phyloP scores from a whole-genome alignment of 2,797 vertebrate species.

The Lithobates pipiens region DNA sequence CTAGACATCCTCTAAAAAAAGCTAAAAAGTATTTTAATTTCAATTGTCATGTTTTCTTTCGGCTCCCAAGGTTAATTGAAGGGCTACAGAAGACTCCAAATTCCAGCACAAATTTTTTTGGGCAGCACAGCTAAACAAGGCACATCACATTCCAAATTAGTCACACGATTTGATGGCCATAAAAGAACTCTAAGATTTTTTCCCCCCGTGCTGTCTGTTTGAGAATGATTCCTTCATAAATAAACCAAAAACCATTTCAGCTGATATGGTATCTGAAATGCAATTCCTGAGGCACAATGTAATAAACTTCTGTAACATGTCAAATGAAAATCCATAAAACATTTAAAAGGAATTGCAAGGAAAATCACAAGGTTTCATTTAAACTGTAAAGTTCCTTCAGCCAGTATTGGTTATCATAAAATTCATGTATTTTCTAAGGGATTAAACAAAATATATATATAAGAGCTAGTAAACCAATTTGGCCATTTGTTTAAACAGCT shows the following conservation, averaged over 20 bases:
- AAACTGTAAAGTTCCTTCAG: background rate
- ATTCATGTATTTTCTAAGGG: background rate
- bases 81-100: too few relatives aligned
- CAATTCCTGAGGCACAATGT: background rate
- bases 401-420: background rate
- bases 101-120: background rate
- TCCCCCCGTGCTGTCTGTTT: background rate
- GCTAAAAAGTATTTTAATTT: too few relatives aligned
- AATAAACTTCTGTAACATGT: conserved; percentile 7
- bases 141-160: background rate
- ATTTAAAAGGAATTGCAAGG: conserved; percentile 7
- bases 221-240: conserved; percentile 7
- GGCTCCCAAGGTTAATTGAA: too few relatives aligned
- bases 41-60: too few relatives aligned
- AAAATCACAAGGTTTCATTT: conserved; percentile 2
- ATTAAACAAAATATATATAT: background rate
- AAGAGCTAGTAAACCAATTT: background rate
- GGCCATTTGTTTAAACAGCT: too few relatives aligned
- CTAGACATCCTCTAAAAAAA: too few relatives aligned
- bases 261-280: background rate
- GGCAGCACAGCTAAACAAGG: background rate
- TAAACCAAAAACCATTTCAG: conserved; percentile 3
- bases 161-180: background rate
- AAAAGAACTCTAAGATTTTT: background rate
- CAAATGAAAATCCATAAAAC: conserved; percentile 10